phyloP scores from a whole-genome alignment of 30 jellyfish, hydroid and myxozoan genomes.

The Nemopilema nomurai region DNA sequence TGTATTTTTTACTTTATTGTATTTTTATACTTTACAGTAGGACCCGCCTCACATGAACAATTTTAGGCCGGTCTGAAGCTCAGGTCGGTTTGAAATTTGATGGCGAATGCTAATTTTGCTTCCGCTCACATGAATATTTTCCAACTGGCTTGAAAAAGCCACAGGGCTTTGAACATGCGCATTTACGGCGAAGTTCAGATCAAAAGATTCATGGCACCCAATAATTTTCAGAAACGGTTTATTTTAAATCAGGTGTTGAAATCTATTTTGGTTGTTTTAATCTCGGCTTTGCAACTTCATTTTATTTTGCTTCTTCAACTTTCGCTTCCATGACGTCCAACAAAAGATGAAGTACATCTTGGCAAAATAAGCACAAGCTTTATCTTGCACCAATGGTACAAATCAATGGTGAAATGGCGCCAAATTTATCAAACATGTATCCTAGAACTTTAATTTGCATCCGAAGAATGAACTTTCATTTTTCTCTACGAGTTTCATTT shows the following conservation, averaged over 20 bases:
- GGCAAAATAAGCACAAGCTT: neutral
- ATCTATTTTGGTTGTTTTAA: neutral
- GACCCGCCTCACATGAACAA: neutral
- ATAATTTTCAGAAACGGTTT: neutral
- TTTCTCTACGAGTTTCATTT: neutral
- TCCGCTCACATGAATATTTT: neutral
- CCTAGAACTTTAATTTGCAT: neutral
- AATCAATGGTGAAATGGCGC: neutral
- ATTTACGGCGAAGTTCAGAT: neutral
- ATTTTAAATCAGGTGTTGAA: neutral
- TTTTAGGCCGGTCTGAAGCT: conserved; percentile 4
- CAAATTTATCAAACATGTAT: neutral
- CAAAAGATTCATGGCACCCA: neutral
- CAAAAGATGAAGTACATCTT: no score
- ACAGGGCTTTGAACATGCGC: neutral
- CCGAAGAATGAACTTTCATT: no score
- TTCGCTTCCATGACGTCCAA: no score
- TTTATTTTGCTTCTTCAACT: neutral
- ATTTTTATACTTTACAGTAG: no score
- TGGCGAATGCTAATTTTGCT: neutral
- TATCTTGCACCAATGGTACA: no score
- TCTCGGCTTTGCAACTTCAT: neutral
- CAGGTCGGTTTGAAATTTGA: neutral
- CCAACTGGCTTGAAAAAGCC: neutral
- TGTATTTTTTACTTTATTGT: no score